phyloP scores from a whole-genome alignment of 2,797 vertebrate species.

The Labeo calbasu region DNA sequence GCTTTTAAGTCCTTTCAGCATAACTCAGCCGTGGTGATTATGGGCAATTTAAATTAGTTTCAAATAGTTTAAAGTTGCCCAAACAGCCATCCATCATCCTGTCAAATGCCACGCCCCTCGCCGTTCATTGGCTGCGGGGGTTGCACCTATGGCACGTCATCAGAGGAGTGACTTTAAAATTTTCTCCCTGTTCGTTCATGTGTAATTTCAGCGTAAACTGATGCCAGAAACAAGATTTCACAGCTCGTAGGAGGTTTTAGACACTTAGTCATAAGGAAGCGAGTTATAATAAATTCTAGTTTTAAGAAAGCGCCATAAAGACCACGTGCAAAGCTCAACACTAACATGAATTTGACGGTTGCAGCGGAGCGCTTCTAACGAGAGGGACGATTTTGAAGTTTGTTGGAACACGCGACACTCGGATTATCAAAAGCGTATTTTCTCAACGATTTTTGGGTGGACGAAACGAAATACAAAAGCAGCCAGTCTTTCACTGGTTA shows the following conservation, averaged over 20 bases:
- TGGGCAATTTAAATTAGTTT: constrained; percentile 58
- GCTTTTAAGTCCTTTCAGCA: constrained; percentile 50
- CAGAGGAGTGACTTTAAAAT: constrained; percentile 59
- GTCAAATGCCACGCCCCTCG: constrained; percentile 60
- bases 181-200: constrained; percentile 20
- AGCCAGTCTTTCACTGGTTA: neutral
- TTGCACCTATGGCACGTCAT: constrained; percentile 59
- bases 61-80: constrained; percentile 59
- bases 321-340: neutral
- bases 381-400: constrained; percentile 44
- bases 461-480: neutral
- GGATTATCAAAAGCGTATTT: constrained; percentile 54
- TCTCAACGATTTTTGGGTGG: constrained; percentile 15
- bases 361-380: constrained; percentile 1
- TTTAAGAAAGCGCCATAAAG: neutral
- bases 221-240: neutral
- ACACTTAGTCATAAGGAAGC: neutral
- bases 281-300: neutral
- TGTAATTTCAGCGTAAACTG: constrained; percentile 44
- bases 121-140: constrained; percentile 50
- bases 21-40: constrained; percentile 59
- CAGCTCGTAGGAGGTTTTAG: neutral
- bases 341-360: constrained; percentile 11
- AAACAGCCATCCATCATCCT: constrained; percentile 68
- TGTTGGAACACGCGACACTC: constrained; percentile 28